A percentile compares a stretch with the other conserved stretches of the same genome.
Conservation (phyloP, 2,888 invertebrate genomes). For the Xestoiulus laeticollis region DNA sequence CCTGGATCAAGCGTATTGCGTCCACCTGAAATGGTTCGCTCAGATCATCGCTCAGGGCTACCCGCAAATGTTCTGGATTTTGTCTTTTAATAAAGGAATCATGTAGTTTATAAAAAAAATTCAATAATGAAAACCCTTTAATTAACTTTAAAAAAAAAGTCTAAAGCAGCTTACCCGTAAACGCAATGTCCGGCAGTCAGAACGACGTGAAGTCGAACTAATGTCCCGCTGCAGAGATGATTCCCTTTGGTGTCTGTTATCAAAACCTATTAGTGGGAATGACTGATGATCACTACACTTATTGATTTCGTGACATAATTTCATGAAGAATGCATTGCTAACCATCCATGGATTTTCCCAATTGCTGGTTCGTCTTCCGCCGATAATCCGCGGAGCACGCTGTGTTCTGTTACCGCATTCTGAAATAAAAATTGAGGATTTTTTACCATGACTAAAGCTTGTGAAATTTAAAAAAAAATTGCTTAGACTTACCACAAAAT, state of each 20-base stretch:
- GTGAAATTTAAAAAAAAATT: neutral
- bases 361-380: constrained; percentile 44
- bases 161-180: neutral
- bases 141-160: neutral
- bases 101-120: neutral
- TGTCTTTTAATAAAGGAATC: neutral
- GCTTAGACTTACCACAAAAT: neutral
- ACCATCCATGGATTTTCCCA: constrained; percentile 51
- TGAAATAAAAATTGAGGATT: neutral
- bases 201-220: neutral
- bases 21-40: neutral
- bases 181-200: constrained; percentile 50
- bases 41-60: neutral
- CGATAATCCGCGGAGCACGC: constrained; percentile 42
- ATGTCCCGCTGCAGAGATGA: constrained; percentile 38
- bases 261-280: neutral
- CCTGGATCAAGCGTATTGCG: neutral
- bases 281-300: neutral
- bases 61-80: constrained; percentile 8
- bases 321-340: neutral
- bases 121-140: neutral
- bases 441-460: too few relatives aligned
- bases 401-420: constrained; percentile 31
- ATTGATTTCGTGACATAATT: neutral
- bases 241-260: constrained; percentile 47